Evolutionary conservation across 2,797 vertebrate genomes (phyloP).

Genomic region (Morus bassanus): DNA sequence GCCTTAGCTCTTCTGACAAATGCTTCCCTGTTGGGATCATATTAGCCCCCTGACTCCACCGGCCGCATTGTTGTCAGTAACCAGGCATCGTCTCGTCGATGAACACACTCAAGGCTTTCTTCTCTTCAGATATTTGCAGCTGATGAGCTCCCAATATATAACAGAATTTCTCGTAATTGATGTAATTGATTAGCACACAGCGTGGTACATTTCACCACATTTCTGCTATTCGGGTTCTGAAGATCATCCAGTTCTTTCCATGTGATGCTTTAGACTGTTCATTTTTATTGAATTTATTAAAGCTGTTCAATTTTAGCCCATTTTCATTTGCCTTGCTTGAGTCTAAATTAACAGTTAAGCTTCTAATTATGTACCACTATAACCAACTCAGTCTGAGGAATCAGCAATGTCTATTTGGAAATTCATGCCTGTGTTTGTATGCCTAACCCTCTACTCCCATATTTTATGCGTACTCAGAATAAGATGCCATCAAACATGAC

Average conservation of each 20-base stretch:
- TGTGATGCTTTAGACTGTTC: neutral
- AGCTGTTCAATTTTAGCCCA: neutral
- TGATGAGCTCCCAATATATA: neutral
- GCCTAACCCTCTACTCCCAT: neutral
- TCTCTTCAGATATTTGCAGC: neutral
- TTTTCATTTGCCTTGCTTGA: neutral
- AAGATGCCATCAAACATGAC: slow-evolving; percentile 28
- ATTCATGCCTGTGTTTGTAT: neutral
- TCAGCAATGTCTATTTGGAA: neutral
- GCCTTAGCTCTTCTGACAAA: neutral
- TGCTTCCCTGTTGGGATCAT: neutral
- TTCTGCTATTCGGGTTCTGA: neutral
- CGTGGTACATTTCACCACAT: neutral
- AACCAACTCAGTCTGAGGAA: neutral
- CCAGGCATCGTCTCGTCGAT: neutral
- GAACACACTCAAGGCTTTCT: neutral
- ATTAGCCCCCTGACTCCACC: too few relatives aligned
- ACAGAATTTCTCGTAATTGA: neutral
- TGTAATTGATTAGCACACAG: neutral
- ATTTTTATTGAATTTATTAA: neutral
- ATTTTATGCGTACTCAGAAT: neutral
- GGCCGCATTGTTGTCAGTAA: accelerated
- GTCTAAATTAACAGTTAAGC: neutral
- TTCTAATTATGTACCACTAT: neutral
- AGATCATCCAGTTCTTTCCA: neutral